Evolutionary conservation across 2,888 invertebrate genomes (phyloP), one percentile per base, ranked within the genome.

Genomic region (Hartigia nigra): DNA sequence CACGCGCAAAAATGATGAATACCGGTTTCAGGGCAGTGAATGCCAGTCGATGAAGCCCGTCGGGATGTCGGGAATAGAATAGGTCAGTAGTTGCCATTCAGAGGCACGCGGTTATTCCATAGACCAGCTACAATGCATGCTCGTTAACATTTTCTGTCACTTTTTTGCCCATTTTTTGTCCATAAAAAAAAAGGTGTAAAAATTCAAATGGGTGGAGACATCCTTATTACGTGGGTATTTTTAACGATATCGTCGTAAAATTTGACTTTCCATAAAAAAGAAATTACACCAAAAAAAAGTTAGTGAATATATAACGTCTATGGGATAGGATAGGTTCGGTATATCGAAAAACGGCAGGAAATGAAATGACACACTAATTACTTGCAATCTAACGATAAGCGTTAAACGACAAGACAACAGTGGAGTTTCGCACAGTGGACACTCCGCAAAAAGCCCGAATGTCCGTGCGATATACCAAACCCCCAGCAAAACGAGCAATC

Each of bases 71-170:
- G 74, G 14, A 34, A 35, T 31, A 75, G 69, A 77, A 74, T 74
- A 77, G 77, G 77, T 77, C 74, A 75, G 69, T 69, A 35, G 77
- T 69, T 36, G 69, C 69, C 31, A 77, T 77, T 77, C 74, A 31
- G 74, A 35, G 55, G 55, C 55, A 55, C 55, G 23, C 55, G 55
- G 55, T 55, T 70, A 36, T 23, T 77, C 69, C 23, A 55, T 31
- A n/a, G n/a, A 37, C 23, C 31, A 37, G 70, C 36, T 70, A 78
- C 78, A 78, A 78, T 37, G 36, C 39, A 69, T 4, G n/a, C 34
- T 78, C 78, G 70, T 75, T 75, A 78, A 70, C 70, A n/a, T 78
- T 77, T 77, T 74, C 36, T 69, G 69, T n/a, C 23, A 74, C 75
- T 74, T 74, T 69, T 69, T 36, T 70, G 23, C 23, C 55, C 55